These are phyloP conservation scores for Brachyopa scutellaris DNA, from an alignment of 2,888 invertebrate species.

Conservation along the genomic window DNA sequence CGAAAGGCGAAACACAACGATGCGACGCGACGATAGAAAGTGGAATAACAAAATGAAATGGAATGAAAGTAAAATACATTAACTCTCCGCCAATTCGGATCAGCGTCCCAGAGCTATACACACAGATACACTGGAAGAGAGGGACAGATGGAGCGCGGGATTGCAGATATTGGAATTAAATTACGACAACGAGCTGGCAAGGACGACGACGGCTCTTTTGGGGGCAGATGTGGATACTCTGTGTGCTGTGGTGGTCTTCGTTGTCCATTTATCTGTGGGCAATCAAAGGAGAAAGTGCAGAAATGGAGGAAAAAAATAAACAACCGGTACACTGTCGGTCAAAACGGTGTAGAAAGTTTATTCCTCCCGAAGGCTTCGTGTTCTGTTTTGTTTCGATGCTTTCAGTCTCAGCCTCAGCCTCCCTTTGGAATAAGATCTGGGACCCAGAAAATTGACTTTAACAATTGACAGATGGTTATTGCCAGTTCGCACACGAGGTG, in stretches of 20 bases:
- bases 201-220: conserved; percentile 4
- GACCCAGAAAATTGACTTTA: conserved; percentile 60
- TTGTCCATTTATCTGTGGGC: conserved; percentile 65
- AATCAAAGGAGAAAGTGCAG: conserved; percentile 39
- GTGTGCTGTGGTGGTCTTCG: conserved; percentile 22
- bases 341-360: conserved; percentile 49
- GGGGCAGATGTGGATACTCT: neutral
- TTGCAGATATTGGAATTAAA: conserved; percentile 69
- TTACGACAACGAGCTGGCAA: conserved; percentile 67
- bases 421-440: conserved; percentile 43
- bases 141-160: neutral
- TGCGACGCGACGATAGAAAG: conserved; percentile 14
- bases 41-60: conserved; percentile 61
- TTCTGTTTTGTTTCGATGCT: conserved; percentile 38
- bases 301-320: neutral
- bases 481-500: conserved; percentile 67
- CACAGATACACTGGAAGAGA: conserved; percentile 13
- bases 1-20: conserved; percentile 41
- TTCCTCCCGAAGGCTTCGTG: conserved; percentile 24
- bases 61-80: conserved; percentile 68
- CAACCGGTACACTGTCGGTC: conserved; percentile 29
- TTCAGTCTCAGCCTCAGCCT: neutral
- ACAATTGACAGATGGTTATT: conserved; percentile 72
- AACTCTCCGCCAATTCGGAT: conserved; percentile 60
- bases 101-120: conserved; percentile 1